These are phyloP conservation scores for Philaethria dido DNA, from an alignment of 2,888 invertebrate species.

Conservation along the genomic window DNA sequence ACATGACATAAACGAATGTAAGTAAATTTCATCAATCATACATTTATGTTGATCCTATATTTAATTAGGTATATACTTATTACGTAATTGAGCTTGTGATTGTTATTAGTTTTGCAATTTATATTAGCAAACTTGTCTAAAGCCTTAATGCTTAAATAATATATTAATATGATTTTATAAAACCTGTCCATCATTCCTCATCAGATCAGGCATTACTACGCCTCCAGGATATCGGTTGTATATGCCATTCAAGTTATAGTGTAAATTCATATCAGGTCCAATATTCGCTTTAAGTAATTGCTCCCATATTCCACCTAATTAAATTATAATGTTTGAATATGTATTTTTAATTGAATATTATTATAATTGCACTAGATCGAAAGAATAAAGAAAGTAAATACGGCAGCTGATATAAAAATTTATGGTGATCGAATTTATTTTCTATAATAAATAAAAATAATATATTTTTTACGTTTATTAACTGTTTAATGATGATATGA, in stretches of 20 bases:
- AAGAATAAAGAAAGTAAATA: not conserved
- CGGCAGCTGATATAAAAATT: not conserved
- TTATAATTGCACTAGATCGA: not conserved
- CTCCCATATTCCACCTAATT: constrained; percentile 76
- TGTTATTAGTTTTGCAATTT: not conserved
- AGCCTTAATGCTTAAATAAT: not conserved
- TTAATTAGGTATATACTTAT: too few species aligned
- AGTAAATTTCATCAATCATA: too few species aligned
- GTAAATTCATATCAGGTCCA: constrained; percentile 79
- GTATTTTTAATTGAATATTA: not conserved
- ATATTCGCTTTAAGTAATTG: constrained; percentile 78
- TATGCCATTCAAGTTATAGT: constrained; percentile 78
- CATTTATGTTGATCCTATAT: too few species aligned
- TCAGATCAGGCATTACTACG: constrained; percentile 63
- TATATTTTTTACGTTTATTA: too few species aligned
- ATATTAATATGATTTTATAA: not conserved
- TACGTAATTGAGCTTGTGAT: not conserved
- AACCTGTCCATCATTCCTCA: constrained; percentile 76
- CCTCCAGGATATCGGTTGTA: constrained; percentile 72
- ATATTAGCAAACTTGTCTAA: not conserved
- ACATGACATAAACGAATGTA: too few species aligned
- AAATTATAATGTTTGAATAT: not conserved
- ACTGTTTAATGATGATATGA: too few species aligned
- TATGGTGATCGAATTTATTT: not conserved
- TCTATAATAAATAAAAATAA: too few species aligned